Base-by-base conservation (phyloP, 2,797 vertebrate genomes). In the Ataeniobius toweri region DNA sequence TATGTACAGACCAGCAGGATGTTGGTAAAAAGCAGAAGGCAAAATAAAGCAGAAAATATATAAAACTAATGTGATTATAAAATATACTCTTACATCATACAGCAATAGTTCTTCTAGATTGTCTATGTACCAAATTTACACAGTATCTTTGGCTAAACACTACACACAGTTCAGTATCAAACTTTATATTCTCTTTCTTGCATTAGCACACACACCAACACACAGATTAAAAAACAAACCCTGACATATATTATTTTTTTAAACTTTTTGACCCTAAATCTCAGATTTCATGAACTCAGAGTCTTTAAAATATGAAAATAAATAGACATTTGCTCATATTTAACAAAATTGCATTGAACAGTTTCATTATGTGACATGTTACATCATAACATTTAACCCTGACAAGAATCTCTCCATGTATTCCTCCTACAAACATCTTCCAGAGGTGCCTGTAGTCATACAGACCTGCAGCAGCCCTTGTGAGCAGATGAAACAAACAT, bases 341-440 rank as follows among this genome's bases (percentile, higher is more conserved):
- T 86, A 82, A 89, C 81, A 88, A 87, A 87, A 81, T 86, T 91
- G 88, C 86, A 88, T 89, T 84, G 76, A 81, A 85, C 73, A 75
- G 81, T 83, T 88, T 73, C 41, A 69, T 73, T 46, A n/a, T 67
- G 16, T 67, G 16, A 80, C 70, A 71, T 44, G 73, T 83, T 50
- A 81, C 75, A 78, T 78, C 74, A 74, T 59, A 12, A 81, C 73
- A 46, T 80, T 83, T 58, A 73, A 81, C 81, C 85, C 85, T 86
- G 83, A 83, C 82, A 48, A 39, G 36, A 18, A 31, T 51, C 20
- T 39, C 63, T 65, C 14, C 6, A 82, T 31, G 79, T 61, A 10
- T 59, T 59, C 56, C 74, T 22, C 10, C 39, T 39, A 18, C 50
- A 26, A 22, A 20, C 8, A 5, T 24, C 63, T 41, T 41, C 51